Evolutionary conservation across 2,113 vertebrate species (phyloP).

Genomic region (Grallaria varia): DNA sequence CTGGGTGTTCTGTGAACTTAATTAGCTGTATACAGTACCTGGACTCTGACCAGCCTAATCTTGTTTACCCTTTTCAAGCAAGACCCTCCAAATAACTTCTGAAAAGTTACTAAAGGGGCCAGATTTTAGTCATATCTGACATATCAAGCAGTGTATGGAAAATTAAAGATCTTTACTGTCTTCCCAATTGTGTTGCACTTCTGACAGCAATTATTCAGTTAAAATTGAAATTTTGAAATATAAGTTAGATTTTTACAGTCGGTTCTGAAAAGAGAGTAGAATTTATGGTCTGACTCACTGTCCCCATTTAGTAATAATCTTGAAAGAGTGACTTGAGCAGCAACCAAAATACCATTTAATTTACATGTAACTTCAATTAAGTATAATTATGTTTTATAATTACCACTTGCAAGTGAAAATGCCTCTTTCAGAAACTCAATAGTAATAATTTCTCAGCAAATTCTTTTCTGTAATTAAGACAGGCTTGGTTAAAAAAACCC

Average conservation of each 20-base stretch:
- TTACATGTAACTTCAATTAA: conserved; percentile 67
- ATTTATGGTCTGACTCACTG: conserved; percentile 27
- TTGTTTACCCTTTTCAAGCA: not conserved
- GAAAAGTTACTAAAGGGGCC: not conserved
- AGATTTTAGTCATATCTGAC: not conserved
- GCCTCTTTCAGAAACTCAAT: conserved; percentile 17
- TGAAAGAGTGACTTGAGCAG: not conserved
- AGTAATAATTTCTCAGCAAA: conserved; percentile 21
- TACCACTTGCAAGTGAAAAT: conserved; percentile 47
- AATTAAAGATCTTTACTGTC: not conserved
- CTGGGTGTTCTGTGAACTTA: not conserved
- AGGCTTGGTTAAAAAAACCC: not conserved
- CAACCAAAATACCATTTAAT: conserved; percentile 58
- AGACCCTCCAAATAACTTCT: not conserved
- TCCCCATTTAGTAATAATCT: conserved; percentile 30
- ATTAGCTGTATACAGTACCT: not conserved
- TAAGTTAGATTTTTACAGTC: conserved; percentile 43
- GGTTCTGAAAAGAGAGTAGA: too few relatives aligned
- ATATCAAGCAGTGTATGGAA: not conserved
- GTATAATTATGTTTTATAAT: conserved; percentile 42
- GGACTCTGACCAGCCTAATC: not conserved
- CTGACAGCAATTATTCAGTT: conserved; percentile 11
- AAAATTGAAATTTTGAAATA: conserved; percentile 50
- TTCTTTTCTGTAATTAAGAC: conserved; percentile 8
- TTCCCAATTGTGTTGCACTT: not conserved